Conservation (phyloP, 2,797 vertebrate genomes). For the Enteromius mattozi region DNA sequence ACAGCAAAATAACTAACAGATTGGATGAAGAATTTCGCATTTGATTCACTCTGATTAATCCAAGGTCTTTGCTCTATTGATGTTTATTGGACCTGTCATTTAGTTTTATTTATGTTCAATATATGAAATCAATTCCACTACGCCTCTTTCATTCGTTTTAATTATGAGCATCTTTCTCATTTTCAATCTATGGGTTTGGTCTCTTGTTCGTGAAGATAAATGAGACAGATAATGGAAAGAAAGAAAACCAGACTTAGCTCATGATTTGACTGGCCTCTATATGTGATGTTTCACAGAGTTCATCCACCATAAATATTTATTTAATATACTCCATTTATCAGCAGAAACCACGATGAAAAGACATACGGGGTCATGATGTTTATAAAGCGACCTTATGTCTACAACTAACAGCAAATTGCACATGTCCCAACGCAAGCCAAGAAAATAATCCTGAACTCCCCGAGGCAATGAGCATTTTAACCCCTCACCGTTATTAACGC, state of each 20-base stretch:
- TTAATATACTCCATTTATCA: constrained; percentile 55
- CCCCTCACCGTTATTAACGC: constrained; percentile 40
- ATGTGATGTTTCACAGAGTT: constrained; percentile 23
- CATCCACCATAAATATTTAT: constrained; percentile 37
- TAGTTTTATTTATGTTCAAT: constrained; percentile 47
- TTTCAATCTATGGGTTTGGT: constrained; percentile 36
- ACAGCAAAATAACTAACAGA: constrained; percentile 18
- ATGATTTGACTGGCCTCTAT: constrained; percentile 1
- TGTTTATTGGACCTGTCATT: constrained; percentile 45
- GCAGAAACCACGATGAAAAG: constrained; percentile 38
- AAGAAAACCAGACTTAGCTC: neutral
- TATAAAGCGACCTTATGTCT: constrained; percentile 47
- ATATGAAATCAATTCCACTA: constrained; percentile 30
- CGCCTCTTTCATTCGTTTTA: constrained; percentile 36
- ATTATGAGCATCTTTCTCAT: constrained; percentile 40
- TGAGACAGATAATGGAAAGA: neutral
- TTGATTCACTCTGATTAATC: constrained; percentile 37
- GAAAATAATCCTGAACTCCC: constrained; percentile 39
- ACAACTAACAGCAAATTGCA: constrained; percentile 52
- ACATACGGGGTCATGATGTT: constrained; percentile 42
- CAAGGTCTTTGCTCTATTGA: constrained; percentile 33
- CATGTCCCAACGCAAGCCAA: constrained; percentile 32
- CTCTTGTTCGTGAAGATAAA: constrained; percentile 51
- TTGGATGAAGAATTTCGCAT: constrained; percentile 26
- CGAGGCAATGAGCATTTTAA: constrained; percentile 52